phyloP scores from a whole-genome alignment of 2,888 invertebrate genomes.

The Drosophila nigricruria region DNA sequence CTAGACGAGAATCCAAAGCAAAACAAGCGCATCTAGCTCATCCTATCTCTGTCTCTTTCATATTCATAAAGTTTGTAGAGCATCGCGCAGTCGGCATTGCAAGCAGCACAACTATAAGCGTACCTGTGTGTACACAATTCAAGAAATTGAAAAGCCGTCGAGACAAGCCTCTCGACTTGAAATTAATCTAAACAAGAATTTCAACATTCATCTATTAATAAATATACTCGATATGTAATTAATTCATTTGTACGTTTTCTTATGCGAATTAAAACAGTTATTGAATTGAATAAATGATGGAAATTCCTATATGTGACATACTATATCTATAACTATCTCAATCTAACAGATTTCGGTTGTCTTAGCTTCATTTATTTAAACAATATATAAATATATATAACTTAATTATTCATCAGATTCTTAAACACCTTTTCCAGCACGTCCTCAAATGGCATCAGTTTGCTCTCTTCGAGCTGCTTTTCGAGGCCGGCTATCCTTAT shows the following conservation, averaged over 20 bases:
- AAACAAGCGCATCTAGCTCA: slow-evolving; percentile 33
- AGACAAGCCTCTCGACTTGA: slow-evolving; percentile 9
- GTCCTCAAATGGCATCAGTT: slow-evolving; percentile 18
- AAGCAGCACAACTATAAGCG: slow-evolving; percentile 29
- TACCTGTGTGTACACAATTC: slow-evolving; percentile 33
- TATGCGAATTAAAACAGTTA: slow-evolving; percentile 39
- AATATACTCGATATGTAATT: slow-evolving; percentile 42
- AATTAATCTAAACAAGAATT: slow-evolving; percentile 30
- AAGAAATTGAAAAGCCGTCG: slow-evolving; percentile 20
- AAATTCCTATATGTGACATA: slow-evolving; percentile 6
- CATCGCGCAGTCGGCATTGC: slow-evolving; percentile 21
- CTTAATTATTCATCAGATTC: background rate
- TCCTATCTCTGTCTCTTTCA: slow-evolving; percentile 30
- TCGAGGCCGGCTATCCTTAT: slow-evolving; percentile 15
- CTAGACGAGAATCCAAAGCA: slow-evolving; percentile 34
- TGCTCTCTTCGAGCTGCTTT: slow-evolving; percentile 7
- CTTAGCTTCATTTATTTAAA: background rate
- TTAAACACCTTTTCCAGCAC: slow-evolving; percentile 7
- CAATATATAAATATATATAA: background rate
- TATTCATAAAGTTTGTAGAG: slow-evolving; percentile 32
- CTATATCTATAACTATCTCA: background rate
- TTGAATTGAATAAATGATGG: slow-evolving; percentile 40
- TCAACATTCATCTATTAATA: slow-evolving; percentile 24
- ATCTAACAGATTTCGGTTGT: background rate
- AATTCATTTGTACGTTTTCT: slow-evolving; percentile 35